These are phyloP conservation scores for Hoplostethus atlanticus DNA, from an alignment of 2,797 vertebrate genomes.

Conservation along the genomic window DNA sequence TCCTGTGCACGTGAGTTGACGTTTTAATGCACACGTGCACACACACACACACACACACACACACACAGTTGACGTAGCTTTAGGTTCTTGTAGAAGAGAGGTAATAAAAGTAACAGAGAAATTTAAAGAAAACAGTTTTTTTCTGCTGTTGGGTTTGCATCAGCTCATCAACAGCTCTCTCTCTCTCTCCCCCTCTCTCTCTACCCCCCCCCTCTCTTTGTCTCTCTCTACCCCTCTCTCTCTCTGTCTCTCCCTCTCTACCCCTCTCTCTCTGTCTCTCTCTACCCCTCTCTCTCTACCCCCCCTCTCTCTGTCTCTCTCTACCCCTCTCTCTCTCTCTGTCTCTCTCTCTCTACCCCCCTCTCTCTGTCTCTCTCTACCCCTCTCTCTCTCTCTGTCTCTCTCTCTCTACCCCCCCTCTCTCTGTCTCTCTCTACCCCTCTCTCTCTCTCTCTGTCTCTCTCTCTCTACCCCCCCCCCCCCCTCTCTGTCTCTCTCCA, in stretches of 20 bases:
- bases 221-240: not conserved
- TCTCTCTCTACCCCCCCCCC: not conserved
- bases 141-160: constrained; percentile 17
- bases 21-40: not conserved
- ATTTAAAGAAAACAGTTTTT: not conserved
- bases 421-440: constrained; percentile 2
- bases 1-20: not conserved
- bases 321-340: not conserved
- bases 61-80: constrained; percentile 3
- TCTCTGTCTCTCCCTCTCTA: not conserved
- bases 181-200: too few relatives aligned
- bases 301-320: not conserved
- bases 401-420: not conserved
- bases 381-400: not conserved
- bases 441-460: not conserved
- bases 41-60: constrained; percentile 9
- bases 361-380: not conserved
- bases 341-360: not conserved
- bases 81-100: not conserved
- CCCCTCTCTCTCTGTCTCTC: not conserved
- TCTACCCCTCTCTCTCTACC: not conserved
- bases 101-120: constrained; percentile 3
- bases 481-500: not conserved
- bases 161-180: too few relatives aligned
- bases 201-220: too few relatives aligned